A percentile compares a stretch with the other conserved stretches of the same genome.
Conservation (phyloP, 1,140 invertebrate genomes). For the Drosophila seguyi region DNA sequence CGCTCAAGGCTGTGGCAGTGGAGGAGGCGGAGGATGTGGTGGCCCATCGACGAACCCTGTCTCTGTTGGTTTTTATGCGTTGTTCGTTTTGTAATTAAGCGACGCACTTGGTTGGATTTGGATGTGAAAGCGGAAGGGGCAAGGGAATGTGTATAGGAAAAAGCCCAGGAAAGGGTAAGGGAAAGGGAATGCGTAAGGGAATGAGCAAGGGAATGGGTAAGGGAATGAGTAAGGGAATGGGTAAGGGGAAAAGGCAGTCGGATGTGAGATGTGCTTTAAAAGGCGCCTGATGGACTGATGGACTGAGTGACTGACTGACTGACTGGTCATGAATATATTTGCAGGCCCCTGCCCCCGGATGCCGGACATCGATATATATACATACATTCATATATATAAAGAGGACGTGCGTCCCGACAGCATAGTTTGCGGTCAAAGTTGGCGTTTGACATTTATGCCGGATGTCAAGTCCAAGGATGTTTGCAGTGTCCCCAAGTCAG, state of each 20-base stretch:
- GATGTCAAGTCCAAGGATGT: slow-evolving; percentile 63
- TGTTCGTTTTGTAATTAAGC: slow-evolving; percentile 84
- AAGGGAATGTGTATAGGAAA: not conserved
- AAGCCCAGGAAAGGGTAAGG: not conserved
- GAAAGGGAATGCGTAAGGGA: not conserved
- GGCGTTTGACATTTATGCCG: slow-evolving; percentile 83
- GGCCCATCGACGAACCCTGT: slow-evolving; percentile 43
- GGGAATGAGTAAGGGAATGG: not conserved
- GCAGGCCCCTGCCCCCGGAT: slow-evolving; percentile 1
- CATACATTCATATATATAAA: not conserved
- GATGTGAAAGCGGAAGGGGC: slow-evolving; percentile 26
- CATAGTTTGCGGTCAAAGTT: slow-evolving; percentile 78
- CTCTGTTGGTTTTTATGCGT: slow-evolving; percentile 78
- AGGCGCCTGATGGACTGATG: slow-evolving; percentile 20
- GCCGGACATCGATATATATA: slow-evolving; percentile 6
- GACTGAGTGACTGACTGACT: slow-evolving; percentile 17
- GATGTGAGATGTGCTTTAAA: slow-evolving; percentile 25
- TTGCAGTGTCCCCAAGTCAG: slow-evolving; percentile 5
- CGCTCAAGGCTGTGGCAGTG: not conserved
- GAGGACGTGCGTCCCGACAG: not conserved
- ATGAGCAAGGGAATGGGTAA: not conserved
- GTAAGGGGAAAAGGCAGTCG: slow-evolving; percentile 9
- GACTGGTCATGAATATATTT: slow-evolving; percentile 71
- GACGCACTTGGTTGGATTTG: slow-evolving; percentile 76
- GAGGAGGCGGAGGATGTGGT: not conserved